Evolutionary conservation across 1,140 invertebrate genomes (phyloP).

Genomic region (Bombus balteatus): DNA sequence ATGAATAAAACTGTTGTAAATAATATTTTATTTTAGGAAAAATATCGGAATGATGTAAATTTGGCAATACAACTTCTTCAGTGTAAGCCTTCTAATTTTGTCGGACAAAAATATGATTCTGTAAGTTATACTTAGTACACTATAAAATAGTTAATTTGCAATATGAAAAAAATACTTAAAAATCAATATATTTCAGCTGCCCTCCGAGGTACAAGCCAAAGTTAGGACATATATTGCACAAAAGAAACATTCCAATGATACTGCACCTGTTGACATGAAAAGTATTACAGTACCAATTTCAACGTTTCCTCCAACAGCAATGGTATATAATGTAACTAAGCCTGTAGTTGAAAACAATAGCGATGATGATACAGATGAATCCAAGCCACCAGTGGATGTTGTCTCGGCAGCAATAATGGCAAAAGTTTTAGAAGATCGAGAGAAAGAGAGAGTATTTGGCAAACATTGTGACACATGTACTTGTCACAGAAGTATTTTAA

Average conservation of each 20-base stretch:
- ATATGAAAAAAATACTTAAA: constrained; percentile 16
- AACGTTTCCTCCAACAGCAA: constrained; percentile 93
- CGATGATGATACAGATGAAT: constrained; percentile 82
- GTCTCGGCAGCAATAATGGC: constrained; percentile 97
- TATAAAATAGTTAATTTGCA: background rate
- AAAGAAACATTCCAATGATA: constrained; percentile 83
- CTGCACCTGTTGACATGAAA: constrained; percentile 84
- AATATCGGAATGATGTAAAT: constrained; percentile 97
- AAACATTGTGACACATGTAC: constrained; percentile 92
- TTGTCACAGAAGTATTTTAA: constrained; percentile 84
- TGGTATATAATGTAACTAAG: constrained; percentile 90
- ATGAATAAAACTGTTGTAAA: constrained; percentile 10
- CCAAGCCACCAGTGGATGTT: constrained; percentile 86
- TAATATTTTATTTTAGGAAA: constrained; percentile 87
- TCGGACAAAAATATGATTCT: constrained; percentile 94
- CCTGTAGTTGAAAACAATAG: constrained; percentile 72
- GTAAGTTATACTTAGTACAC: constrained; percentile 85
- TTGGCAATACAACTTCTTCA: constrained; percentile 96
- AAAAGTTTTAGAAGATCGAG: constrained; percentile 94
- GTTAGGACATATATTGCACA: constrained; percentile 90
- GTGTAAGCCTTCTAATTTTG: constrained; percentile 97
- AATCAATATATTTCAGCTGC: constrained; percentile 86
- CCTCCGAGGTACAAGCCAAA: constrained; percentile 94
- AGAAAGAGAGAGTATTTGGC: constrained; percentile 86
- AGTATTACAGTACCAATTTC: constrained; percentile 91